These are phyloP conservation scores for Proteles cristata DNA, from an alignment of 2,113 vertebrate genomes.

Conservation along the genomic window DNA sequence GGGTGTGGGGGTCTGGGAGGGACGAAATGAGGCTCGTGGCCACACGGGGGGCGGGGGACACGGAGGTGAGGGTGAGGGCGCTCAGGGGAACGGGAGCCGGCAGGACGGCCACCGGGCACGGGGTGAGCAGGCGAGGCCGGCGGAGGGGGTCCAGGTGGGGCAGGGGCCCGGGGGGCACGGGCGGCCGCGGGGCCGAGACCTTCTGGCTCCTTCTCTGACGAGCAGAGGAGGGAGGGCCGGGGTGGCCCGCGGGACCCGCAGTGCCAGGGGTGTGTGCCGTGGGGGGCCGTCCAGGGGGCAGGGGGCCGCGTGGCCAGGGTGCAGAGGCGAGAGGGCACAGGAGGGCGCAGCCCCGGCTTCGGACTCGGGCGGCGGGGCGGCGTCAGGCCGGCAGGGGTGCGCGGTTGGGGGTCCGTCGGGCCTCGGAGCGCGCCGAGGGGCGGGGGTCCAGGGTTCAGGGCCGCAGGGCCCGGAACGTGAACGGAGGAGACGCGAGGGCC, in stretches of 20 bases:
- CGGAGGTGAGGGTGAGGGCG: neutral
- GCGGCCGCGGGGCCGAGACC: neutral
- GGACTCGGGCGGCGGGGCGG: too few species aligned
- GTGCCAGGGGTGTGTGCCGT: neutral
- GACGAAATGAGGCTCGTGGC: too few species aligned
- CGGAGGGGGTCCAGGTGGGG: rapidly evolving
- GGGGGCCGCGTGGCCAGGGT: neutral
- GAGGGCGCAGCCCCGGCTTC: too few species aligned
- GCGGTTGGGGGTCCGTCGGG: too few species aligned
- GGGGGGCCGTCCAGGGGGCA: neutral
- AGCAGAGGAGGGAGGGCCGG: neutral
- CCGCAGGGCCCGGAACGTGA: too few species aligned
- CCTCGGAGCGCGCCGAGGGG: too few species aligned
- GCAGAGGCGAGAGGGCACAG: too few species aligned
- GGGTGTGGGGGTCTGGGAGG: rapidly evolving
- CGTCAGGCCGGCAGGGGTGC: too few species aligned
- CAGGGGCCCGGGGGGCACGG: neutral
- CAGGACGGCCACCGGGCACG: too few species aligned
- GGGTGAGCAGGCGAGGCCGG: neutral
- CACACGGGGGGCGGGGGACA: neutral
- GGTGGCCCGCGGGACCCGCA: too few species aligned
- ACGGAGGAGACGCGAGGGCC: too few species aligned
- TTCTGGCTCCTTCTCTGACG: neutral
- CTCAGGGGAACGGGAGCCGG: rapidly evolving
- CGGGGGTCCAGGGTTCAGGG: too few species aligned